These are phyloP conservation scores for Platalea minor DNA, from an alignment of 2,797 vertebrate species.

Conservation along the genomic window DNA sequence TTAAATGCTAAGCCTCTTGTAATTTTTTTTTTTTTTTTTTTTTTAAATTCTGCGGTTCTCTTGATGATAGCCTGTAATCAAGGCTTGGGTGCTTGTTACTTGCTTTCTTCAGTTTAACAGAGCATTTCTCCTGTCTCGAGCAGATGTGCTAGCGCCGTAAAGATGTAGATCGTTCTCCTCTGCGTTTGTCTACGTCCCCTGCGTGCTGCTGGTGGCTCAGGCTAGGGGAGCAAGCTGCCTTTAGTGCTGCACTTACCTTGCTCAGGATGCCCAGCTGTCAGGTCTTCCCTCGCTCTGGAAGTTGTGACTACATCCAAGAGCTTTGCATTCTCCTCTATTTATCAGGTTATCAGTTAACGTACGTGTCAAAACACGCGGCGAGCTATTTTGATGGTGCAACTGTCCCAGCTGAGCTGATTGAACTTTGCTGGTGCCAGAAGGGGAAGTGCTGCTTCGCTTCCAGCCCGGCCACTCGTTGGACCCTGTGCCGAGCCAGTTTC, in stretches of 20 bases:
- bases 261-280: no score
- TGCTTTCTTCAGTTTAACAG: not conserved
- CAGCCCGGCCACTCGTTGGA: not conserved
- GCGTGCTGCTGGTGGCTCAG: not conserved
- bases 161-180: not conserved
- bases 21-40: not conserved
- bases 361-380: not conserved
- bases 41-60: not conserved
- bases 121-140: not conserved
- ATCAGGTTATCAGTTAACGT: not conserved
- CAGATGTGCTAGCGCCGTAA: not conserved
- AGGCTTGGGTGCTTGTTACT: not conserved
- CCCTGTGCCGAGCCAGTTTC: not conserved
- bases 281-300: not conserved
- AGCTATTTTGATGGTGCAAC: not conserved
- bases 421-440: not conserved
- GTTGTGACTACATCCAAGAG: not conserved
- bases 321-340: not conserved
- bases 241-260: not conserved
- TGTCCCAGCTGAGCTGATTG: not conserved
- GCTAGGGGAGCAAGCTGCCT: not conserved
- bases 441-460: not conserved
- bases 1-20: conserved; percentile 47
- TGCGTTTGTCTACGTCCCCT: accelerated
- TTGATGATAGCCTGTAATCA: not conserved